These are phyloP conservation scores for Punctoribates punctum DNA, from an alignment of 2,888 invertebrate genomes.

Conservation along the genomic window DNA sequence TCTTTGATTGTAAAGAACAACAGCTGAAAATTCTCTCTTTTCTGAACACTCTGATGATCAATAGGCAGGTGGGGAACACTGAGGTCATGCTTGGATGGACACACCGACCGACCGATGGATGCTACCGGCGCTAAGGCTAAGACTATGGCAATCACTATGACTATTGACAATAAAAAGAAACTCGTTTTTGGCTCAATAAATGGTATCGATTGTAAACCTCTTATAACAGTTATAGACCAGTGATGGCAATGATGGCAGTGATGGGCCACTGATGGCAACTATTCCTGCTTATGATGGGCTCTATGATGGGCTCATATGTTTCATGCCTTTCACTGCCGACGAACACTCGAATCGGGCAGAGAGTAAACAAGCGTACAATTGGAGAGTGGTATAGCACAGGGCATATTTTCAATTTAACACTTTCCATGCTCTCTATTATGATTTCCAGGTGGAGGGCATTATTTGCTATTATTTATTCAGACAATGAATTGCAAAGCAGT, in stretches of 20 bases:
- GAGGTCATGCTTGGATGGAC: conserved; percentile 29
- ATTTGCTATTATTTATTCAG: conserved; percentile 17
- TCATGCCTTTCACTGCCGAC: not conserved
- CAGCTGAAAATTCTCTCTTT: conserved; percentile 16
- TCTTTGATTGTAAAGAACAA: conserved; percentile 20
- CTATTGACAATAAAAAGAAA: conserved; percentile 17
- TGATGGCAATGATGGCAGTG: too few species aligned
- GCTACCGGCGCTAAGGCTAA: conserved; percentile 4
- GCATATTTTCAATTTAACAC: conserved; percentile 33
- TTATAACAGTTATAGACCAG: conserved; percentile 4
- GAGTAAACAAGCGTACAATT: conserved; percentile 24
- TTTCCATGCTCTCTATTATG: conserved; percentile 11
- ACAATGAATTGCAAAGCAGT: conserved; percentile 7
- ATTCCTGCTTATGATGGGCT: too few species aligned
- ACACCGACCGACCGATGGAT: conserved; percentile 32
- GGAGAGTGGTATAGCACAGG: too few species aligned
- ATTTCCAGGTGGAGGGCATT: conserved; percentile 24
- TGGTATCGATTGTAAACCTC: conserved; percentile 8
- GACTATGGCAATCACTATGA: not conserved
- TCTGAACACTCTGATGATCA: conserved; percentile 27
- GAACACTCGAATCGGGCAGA: not conserved
- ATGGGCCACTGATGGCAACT: too few species aligned
- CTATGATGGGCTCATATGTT: conserved; percentile 22
- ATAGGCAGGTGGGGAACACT: conserved; percentile 32
- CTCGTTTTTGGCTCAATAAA: conserved; percentile 24